phyloP scores from a whole-genome alignment of 2,113 vertebrate species.

The Oryctolagus cuniculus region mOryCun1.1 NC_091447.1:44868501-44869000 shows the following conservation, averaged over 20 bases:
- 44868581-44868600: too few relatives aligned
- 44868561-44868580: too few relatives aligned
- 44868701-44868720: not conserved
- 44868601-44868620: too few relatives aligned
- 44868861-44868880: not conserved
- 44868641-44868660: not conserved
- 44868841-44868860: not conserved
- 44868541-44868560: too few relatives aligned
- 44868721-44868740: not conserved
- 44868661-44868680: not conserved
- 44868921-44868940: not conserved
- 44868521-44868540: too few relatives aligned
- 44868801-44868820: not conserved
- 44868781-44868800: not conserved
- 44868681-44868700: slow-evolving; percentile 10
- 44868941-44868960: not conserved
- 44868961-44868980: not conserved
- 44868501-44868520: too few relatives aligned
- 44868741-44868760: not conserved
- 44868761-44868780: not conserved
- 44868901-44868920: not conserved
- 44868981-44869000: not conserved
- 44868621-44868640: too few relatives aligned
- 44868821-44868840: not conserved
- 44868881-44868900: not conserved